Evolutionary conservation across 2,797 vertebrate genomes (phyloP).

Genomic region (Muscicapa comitata): DNA sequence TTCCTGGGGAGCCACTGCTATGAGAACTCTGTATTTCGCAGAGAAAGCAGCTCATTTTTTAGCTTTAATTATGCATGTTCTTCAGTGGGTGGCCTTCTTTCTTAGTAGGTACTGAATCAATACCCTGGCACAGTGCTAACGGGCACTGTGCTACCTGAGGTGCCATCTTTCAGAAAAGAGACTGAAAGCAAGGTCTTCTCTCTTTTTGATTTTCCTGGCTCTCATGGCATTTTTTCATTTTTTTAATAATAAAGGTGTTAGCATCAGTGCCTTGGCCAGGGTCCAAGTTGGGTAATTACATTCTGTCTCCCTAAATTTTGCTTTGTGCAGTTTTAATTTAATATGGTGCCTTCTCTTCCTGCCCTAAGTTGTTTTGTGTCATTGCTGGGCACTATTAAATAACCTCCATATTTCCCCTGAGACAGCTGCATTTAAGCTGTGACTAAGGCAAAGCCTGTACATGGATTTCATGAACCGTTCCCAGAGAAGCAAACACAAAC

Average conservation of each 20-base stretch:
- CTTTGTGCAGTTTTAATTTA: slow-evolving; percentile 44
- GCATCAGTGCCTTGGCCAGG: neutral
- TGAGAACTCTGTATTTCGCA: neutral
- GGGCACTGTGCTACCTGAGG: neutral
- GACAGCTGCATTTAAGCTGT: neutral
- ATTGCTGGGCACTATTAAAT: slow-evolving; percentile 29
- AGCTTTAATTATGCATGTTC: slow-evolving; percentile 23
- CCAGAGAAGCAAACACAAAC: slow-evolving; percentile 1
- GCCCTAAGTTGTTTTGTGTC: slow-evolving; percentile 21
- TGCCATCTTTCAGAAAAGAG: neutral
- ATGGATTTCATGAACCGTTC: neutral
- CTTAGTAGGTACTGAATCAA: neutral
- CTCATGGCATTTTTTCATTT: neutral
- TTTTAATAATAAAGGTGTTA: slow-evolving; percentile 5
- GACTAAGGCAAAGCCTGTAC: neutral
- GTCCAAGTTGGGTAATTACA: slow-evolving; percentile 17
- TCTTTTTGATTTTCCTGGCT: neutral
- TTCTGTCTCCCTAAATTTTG: slow-evolving; percentile 20
- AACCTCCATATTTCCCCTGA: neutral
- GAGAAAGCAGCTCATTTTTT: neutral
- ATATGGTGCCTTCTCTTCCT: neutral
- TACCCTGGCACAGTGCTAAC: neutral
- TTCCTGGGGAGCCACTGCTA: neutral
- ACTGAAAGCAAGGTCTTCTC: neutral
- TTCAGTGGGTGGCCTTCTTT: slow-evolving; percentile 15